phyloP scores from a whole-genome alignment of 2,888 invertebrate species.

The Drosophila leonis region DNA sequence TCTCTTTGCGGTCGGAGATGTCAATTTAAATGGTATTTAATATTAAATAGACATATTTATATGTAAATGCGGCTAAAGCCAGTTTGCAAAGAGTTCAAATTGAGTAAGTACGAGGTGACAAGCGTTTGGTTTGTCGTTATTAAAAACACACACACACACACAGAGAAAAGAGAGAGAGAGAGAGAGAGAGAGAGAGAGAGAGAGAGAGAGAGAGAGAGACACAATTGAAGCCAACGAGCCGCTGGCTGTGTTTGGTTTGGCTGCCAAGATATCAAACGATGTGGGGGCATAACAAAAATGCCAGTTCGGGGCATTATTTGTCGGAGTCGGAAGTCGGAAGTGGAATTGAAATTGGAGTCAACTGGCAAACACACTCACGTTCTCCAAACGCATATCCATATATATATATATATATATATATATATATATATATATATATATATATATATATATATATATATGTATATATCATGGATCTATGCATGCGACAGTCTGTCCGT shows the following conservation, averaged over 20 bases:
- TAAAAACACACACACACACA: slow-evolving; percentile 30
- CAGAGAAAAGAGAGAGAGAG: neutral
- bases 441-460: slow-evolving; percentile 1
- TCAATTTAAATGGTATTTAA: slow-evolving; percentile 35
- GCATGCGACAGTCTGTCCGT: slow-evolving; percentile 56
- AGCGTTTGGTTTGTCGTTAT: slow-evolving; percentile 16
- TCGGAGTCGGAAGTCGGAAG: slow-evolving; percentile 41
- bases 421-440: slow-evolving; percentile 1
- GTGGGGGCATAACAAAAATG: slow-evolving; percentile 34
- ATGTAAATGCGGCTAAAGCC: slow-evolving; percentile 41
- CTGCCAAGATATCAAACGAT: slow-evolving; percentile 35
- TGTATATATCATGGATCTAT: slow-evolving; percentile 47
- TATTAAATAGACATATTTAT: slow-evolving; percentile 46
- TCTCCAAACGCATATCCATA: slow-evolving; percentile 20
- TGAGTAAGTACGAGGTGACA: slow-evolving; percentile 12
- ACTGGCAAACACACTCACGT: slow-evolving; percentile 49
- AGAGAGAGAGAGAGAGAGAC: neutral
- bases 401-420: neutral
- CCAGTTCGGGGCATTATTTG: slow-evolving; percentile 33
- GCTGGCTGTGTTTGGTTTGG: slow-evolving; percentile 49
- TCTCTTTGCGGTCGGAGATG: slow-evolving; percentile 21
- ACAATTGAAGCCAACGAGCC: slow-evolving; percentile 54
- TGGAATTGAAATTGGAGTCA: slow-evolving; percentile 61
- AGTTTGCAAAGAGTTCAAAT: slow-evolving; percentile 33
- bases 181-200: neutral